Evolutionary conservation across 2,113 vertebrate species (phyloP).

Genomic region (Festucalex cinctus): DNA sequence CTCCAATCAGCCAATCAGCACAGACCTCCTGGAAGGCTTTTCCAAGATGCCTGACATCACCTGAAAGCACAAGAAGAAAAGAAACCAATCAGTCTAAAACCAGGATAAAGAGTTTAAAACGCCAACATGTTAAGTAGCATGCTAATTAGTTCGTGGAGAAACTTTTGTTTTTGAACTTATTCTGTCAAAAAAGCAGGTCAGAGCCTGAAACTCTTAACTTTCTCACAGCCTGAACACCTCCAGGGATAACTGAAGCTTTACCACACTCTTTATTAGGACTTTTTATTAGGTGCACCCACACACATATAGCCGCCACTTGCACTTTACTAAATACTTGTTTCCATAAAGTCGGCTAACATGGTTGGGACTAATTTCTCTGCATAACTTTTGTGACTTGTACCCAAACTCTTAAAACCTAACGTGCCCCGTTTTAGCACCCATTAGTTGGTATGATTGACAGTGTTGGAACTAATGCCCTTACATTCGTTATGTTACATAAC

Average conservation of each 20-base stretch:
- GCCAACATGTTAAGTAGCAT: not conserved
- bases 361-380: too few relatives aligned
- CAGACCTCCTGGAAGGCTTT: slow-evolving; percentile 25
- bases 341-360: too few relatives aligned
- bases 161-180: slow-evolving; percentile 65
- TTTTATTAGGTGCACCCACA: not conserved
- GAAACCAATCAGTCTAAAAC: slow-evolving; percentile 4
- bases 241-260: not conserved
- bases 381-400: too few relatives aligned
- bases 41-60: slow-evolving; percentile 37
- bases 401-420: too few relatives aligned
- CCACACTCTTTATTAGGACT: not conserved
- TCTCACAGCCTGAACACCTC: slow-evolving; percentile 38
- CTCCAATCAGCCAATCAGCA: slow-evolving; percentile 22
- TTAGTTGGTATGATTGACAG: too few relatives aligned
- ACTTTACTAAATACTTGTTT: too few relatives aligned
- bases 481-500: too few relatives aligned
- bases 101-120: not conserved
- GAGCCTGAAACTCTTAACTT: slow-evolving; percentile 37
- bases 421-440: too few relatives aligned
- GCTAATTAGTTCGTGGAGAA: slow-evolving; percentile 26
- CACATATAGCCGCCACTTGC: too few relatives aligned
- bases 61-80: slow-evolving; percentile 51
- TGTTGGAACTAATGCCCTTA: too few relatives aligned
- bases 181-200: slow-evolving; percentile 74